Percentiles rank a stretch among this genome's conserved stretches.
These are phyloP conservation scores for Passer domesticus DNA, from an alignment of 2,113 vertebrate genomes.

Conservation along the genomic window DNA sequence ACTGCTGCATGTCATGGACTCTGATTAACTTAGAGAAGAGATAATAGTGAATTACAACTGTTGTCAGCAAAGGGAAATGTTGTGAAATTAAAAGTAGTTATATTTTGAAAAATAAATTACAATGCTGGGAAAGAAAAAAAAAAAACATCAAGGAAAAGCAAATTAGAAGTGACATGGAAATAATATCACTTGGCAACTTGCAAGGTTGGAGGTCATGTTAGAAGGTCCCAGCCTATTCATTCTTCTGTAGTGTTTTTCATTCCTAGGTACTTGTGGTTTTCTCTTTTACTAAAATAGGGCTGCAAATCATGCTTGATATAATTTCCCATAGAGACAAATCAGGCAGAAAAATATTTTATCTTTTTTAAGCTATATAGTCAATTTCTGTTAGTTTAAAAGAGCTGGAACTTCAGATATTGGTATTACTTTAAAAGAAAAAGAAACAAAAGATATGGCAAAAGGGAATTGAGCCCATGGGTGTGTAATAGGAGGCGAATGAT, in stretches of 20 bases:
- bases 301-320: background rate
- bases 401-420: background rate
- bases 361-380: background rate
- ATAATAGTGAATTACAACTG: background rate
- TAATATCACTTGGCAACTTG: background rate
- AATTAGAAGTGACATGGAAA: background rate
- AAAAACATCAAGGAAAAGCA: background rate
- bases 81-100: conserved; percentile 7
- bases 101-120: background rate
- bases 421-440: background rate
- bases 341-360: background rate
- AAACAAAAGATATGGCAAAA: conserved; percentile 3
- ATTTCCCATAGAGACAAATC: background rate
- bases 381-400: background rate
- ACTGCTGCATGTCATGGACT: background rate
- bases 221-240: background rate
- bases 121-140: background rate
- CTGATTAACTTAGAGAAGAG: background rate
- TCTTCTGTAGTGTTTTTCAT: background rate
- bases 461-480: background rate
- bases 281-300: background rate
- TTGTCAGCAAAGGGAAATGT: background rate
- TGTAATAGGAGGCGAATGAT: background rate
- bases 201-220: background rate
- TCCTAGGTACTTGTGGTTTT: background rate